Conservation (phyloP, 2,113 vertebrate species). For the Spea multiplicata region DNA sequence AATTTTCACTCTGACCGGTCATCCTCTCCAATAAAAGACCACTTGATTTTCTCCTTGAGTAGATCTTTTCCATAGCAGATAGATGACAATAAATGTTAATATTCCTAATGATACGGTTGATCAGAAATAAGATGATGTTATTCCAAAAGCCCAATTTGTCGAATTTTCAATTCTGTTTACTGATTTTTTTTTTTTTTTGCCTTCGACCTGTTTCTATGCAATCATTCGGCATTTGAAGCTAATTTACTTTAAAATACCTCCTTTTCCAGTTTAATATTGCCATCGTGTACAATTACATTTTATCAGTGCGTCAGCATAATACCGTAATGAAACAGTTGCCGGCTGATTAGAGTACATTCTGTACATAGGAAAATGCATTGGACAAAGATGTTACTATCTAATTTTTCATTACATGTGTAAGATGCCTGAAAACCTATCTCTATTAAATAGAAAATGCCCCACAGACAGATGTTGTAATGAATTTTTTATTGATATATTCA, state of each 20-base stretch:
- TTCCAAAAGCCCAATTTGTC: constrained; percentile 31
- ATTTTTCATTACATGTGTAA: constrained; percentile 50
- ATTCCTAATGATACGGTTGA: neutral
- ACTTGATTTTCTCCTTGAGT: too few relatives aligned
- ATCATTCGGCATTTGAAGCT: constrained; percentile 46
- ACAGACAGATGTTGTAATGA: constrained; percentile 48
- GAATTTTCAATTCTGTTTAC: constrained; percentile 32
- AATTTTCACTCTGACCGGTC: too few relatives aligned
- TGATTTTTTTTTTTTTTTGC: constrained; percentile 17
- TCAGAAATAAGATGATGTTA: constrained; percentile 11
- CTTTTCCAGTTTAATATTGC: constrained; percentile 50
- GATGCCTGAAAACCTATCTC: constrained; percentile 46
- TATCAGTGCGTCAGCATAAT: constrained; percentile 48
- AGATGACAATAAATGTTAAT: constrained; percentile 3
- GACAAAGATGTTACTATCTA: constrained; percentile 47
- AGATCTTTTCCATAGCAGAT: too few relatives aligned
- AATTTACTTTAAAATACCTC: constrained; percentile 48
- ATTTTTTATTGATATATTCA: constrained; percentile 54
- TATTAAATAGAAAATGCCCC: constrained; percentile 47
- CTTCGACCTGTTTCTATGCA: constrained; percentile 8
- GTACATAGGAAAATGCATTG: constrained; percentile 44
- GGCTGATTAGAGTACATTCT: constrained; percentile 47
- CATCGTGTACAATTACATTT: constrained; percentile 48
- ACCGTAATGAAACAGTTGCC: constrained; percentile 46
- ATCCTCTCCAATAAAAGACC: too few relatives aligned